Conservation (phyloP, 2,888 invertebrate genomes). For the Limnephilus auricula region DNA sequence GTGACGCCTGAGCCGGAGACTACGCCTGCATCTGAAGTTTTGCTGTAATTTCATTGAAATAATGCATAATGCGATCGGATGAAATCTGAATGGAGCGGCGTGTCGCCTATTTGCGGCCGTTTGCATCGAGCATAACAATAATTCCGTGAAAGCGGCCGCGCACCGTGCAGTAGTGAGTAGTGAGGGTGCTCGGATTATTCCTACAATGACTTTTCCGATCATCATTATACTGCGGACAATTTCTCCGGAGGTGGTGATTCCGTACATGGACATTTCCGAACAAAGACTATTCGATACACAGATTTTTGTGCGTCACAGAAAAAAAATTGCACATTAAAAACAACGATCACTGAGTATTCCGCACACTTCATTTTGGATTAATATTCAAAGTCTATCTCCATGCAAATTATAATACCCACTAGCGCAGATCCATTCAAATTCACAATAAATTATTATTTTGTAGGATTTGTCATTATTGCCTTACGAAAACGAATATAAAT, state of each 20-base stretch:
- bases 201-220: not conserved
- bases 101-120: constrained; percentile 44
- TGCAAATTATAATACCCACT: too few species aligned
- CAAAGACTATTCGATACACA: not conserved
- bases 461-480: too few species aligned
- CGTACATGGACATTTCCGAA: not conserved
- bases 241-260: not conserved
- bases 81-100: constrained; percentile 49
- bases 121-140: constrained; percentile 42
- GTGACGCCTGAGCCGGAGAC: not conserved
- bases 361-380: not conserved
- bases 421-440: too few species aligned
- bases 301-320: not conserved
- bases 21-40: not conserved
- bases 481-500: too few species aligned
- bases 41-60: constrained; percentile 47
- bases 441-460: too few species aligned
- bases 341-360: not conserved
- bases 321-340: not conserved
- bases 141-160: constrained; percentile 42
- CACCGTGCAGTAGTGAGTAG: not conserved
- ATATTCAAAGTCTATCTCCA: too few species aligned
- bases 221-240: not conserved
- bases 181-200: not conserved
- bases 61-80: constrained; percentile 47